phyloP scores from a whole-genome alignment of 2,888 invertebrate genomes.

The Ceramica pisi region DNA sequence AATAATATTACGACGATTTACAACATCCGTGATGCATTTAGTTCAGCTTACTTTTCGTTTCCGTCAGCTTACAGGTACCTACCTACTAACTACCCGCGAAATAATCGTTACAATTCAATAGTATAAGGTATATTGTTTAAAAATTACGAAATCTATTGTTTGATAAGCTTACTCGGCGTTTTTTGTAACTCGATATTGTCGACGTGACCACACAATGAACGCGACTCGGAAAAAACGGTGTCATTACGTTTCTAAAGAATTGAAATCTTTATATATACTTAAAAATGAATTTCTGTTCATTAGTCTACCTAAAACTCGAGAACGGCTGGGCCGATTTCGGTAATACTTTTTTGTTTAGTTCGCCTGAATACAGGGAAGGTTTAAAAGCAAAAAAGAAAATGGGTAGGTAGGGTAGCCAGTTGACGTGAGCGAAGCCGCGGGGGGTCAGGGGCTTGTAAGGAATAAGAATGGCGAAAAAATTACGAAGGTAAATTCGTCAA shows the following conservation, averaged over 20 bases:
- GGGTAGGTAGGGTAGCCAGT: no score
- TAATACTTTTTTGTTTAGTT: no score
- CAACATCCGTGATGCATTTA: slow-evolving; percentile 26
- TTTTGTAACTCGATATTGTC: slow-evolving; percentile 19
- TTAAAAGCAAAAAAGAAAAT: no score
- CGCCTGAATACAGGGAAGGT: no score
- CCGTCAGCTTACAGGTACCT: slow-evolving; percentile 5
- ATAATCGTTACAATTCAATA: slow-evolving; percentile 17
- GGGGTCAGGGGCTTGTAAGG: no score
- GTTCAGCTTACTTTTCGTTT: slow-evolving; percentile 19
- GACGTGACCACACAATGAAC: slow-evolving; percentile 29
- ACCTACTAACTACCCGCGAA: slow-evolving; percentile 14
- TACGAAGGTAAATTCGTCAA: background rate
- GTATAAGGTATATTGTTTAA: slow-evolving; percentile 15
- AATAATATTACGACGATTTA: slow-evolving; percentile 6
- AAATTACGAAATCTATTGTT: slow-evolving; percentile 36
- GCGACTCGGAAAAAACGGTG: background rate
- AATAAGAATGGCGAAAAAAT: background rate
- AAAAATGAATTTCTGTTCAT: no score
- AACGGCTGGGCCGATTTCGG: no score
- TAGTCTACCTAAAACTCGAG: no score
- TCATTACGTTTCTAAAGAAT: background rate
- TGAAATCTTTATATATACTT: no score
- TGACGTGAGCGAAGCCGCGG: no score
- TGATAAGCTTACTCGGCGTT: slow-evolving; percentile 11